These are phyloP conservation scores for Echeneis naucrates DNA, from an alignment of 2,797 vertebrate species.

Conservation along the genomic window DNA sequence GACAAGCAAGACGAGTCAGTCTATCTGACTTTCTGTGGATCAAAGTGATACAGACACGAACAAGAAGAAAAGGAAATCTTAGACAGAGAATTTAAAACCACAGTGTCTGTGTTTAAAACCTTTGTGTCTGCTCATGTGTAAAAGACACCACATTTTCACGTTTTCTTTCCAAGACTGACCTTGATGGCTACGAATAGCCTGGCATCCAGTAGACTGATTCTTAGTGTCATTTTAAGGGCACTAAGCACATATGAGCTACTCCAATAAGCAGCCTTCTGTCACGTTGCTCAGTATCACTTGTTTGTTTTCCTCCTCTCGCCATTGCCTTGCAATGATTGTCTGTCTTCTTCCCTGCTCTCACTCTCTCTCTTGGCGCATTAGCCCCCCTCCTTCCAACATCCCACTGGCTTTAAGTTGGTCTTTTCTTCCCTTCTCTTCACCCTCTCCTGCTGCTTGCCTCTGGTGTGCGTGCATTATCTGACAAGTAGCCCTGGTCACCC, in stretches of 20 bases:
- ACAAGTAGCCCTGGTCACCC: constrained; percentile 10
- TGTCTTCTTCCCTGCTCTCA: constrained; percentile 11
- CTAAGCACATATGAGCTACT: constrained; percentile 49
- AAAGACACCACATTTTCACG: constrained; percentile 18
- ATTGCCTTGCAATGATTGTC: constrained; percentile 7
- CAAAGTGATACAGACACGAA: constrained; percentile 5
- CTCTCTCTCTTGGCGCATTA: not conserved
- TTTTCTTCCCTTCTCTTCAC: constrained; percentile 20
- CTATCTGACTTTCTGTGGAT: not conserved
- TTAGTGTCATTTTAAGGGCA: constrained; percentile 49
- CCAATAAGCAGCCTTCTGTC: constrained; percentile 55
- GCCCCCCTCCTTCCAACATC: not conserved
- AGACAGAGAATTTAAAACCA: constrained; percentile 5
- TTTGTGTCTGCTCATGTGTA: constrained; percentile 15
- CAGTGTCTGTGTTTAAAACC: too few species aligned
- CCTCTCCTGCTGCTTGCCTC: constrained; percentile 19
- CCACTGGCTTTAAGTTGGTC: constrained; percentile 16
- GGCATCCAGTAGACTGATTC: constrained; percentile 57
- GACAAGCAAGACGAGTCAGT: constrained; percentile 1
- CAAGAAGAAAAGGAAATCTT: constrained; percentile 1
- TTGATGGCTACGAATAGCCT: constrained; percentile 47
- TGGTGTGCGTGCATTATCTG: constrained; percentile 20
- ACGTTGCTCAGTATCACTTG: constrained; percentile 43
- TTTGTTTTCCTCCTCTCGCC: constrained; percentile 36
- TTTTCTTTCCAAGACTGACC: constrained; percentile 47